phyloP scores from a whole-genome alignment of 64 coral and sea anemone species.

The Catalaphyllia jardinei region DNA sequence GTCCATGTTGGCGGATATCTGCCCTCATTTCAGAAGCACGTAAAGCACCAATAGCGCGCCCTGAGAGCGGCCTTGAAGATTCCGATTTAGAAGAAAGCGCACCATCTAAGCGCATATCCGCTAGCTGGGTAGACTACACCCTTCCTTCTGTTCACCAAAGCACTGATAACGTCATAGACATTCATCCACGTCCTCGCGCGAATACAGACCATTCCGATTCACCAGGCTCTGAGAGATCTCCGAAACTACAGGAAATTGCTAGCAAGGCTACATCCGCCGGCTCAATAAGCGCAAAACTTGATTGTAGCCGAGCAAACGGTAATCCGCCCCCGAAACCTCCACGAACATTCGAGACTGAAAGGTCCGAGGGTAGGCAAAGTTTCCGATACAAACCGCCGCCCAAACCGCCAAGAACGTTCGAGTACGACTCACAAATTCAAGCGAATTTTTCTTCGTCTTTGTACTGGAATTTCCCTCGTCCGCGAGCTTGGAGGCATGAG shows the following conservation, averaged over 20 bases:
- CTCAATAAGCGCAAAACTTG: slow-evolving; percentile 17
- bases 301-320: neutral
- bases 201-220: slow-evolving; percentile 17
- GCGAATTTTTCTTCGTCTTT: slow-evolving; percentile 44
- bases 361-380: slow-evolving; percentile 30
- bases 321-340: slow-evolving; percentile 59
- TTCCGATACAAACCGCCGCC: slow-evolving; percentile 56
- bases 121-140: slow-evolving; percentile 44
- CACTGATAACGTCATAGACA: slow-evolving; percentile 34
- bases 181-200: slow-evolving; percentile 15
- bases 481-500: neutral
- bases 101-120: slow-evolving; percentile 29
- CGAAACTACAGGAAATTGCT: neutral
- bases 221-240: neutral
- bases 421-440: slow-evolving; percentile 59
- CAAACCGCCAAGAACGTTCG: slow-evolving; percentile 62
- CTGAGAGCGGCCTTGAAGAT: slow-evolving; percentile 66
- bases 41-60: slow-evolving; percentile 55
- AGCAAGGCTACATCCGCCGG: neutral
- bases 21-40: slow-evolving; percentile 48
- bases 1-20: slow-evolving; percentile 29
- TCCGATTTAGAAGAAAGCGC: slow-evolving; percentile 51
- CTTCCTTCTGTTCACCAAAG: slow-evolving; percentile 60
- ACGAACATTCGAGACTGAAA: slow-evolving; percentile 68
- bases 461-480: slow-evolving; percentile 42